phyloP scores from a whole-genome alignment of 2,113 vertebrate species.

The Microcebus griseorufus region DNA sequence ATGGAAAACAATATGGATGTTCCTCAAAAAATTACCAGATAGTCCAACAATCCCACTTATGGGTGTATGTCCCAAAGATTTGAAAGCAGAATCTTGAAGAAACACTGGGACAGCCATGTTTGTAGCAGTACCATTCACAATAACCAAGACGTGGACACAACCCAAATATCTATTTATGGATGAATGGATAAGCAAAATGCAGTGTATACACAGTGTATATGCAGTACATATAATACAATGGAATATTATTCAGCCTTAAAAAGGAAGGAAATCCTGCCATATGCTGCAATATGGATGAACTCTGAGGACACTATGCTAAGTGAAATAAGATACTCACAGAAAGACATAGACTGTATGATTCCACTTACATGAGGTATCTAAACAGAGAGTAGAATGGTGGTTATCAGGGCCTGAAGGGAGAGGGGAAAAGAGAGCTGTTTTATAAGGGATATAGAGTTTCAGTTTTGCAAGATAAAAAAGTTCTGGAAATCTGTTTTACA shows the following conservation, averaged over 20 bases:
- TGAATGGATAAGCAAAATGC: not conserved
- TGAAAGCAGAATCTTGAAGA: not conserved
- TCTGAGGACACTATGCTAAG: not conserved
- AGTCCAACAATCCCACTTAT: not conserved
- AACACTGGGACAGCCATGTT: not conserved
- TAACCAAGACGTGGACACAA: not conserved
- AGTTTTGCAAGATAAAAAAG: not conserved
- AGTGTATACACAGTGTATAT: no score
- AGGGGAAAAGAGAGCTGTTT: not conserved
- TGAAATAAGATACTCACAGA: not conserved
- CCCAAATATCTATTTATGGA: not conserved
- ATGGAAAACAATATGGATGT: not conserved
- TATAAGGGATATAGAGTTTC: not conserved
- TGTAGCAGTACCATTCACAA: not conserved
- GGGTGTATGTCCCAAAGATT: not conserved
- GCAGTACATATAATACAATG: not conserved
- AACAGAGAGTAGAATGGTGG: not conserved
- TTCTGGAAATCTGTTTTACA: not conserved
- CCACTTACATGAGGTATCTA: not conserved
- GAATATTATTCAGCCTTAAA: not conserved
- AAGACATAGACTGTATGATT: not conserved
- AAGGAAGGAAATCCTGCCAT: not conserved
- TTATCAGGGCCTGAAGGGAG: not conserved
- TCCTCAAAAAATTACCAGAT: not conserved
- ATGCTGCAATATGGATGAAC: not conserved